Conservation (phyloP, 2,797 vertebrate genomes). For the Macropodus opercularis region DNA sequence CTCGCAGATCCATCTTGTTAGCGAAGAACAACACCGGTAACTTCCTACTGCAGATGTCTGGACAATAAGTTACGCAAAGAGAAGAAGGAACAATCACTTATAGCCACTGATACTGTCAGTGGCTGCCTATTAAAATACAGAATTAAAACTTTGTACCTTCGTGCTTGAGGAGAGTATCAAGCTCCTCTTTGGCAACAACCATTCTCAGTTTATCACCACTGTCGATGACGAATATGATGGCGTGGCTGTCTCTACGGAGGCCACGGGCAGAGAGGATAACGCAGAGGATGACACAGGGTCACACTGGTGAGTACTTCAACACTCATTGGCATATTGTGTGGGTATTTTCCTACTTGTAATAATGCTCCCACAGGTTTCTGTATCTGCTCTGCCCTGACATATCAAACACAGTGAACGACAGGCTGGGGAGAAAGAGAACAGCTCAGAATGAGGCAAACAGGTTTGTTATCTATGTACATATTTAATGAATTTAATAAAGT, state of each 20-base stretch:
- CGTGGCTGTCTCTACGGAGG: conserved; percentile 91
- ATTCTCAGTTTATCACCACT: conserved; percentile 96
- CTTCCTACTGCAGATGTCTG: conserved; percentile 91
- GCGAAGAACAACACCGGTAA: conserved; percentile 97
- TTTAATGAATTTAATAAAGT: not conserved
- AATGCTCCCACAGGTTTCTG: conserved; percentile 98
- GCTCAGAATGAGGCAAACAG: not conserved
- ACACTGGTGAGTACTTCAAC: not conserved
- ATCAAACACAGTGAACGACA: conserved; percentile 98
- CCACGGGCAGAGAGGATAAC: not conserved
- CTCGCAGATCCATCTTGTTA: conserved; percentile 97
- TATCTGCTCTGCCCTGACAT: conserved; percentile 99
- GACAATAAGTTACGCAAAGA: not conserved
- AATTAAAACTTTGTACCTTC: conserved; percentile 81
- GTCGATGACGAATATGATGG: conserved; percentile 99
- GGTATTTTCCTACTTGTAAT: conserved; percentile 90
- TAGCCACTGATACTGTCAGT: too few relatives aligned
- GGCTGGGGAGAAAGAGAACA: conserved; percentile 71
- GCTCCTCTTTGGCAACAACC: conserved; percentile 98
- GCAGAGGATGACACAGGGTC: not conserved
- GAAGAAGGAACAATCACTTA: too few relatives aligned
- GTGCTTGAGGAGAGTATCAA: conserved; percentile 94
- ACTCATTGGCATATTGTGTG: not conserved
- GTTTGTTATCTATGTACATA: not conserved
- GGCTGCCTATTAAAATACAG: too few relatives aligned